Evolutionary conservation across 2,888 invertebrate species (phyloP), one percentile per base, ranked within the genome.

Genomic region (Apamea anceps): DNA sequence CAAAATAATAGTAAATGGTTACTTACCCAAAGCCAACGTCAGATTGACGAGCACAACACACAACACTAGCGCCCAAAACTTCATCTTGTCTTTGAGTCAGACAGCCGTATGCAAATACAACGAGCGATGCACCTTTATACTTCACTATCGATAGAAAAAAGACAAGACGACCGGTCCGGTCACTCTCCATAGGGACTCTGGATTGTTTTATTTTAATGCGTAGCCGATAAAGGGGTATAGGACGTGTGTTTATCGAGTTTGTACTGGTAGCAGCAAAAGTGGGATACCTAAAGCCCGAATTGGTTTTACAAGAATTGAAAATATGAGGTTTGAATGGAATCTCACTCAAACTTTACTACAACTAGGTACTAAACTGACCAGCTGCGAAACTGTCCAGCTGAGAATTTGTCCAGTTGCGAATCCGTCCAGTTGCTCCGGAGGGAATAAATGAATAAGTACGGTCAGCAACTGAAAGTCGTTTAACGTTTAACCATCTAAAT

Each of bases 11-110:
- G 2, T n/a, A 15, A 51, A 18, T 8, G n/a, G 0, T 4, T 32
- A 81, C 89, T 85, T 65, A 88, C 88, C 79, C 15, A 77, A 67
- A 65, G 62, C 57, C 32, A 87, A 45, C 28, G 79, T 72, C 62
- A 89, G 32, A 51, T 79, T 70, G 57, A 77, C 45, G 68, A 80
- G 62, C 63, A 90, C 54, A 66, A 85, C 37, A 67, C 85, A 75
- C 21, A 84, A 67, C 73, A 87, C 73, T 32, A 80, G 12, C n/a
- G 63, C 63, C 83, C 76, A 89, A 62, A 80, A 80, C 77, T 82
- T 88, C 88, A 89, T 89, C 0, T 75, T 85, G 32, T 51, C 72
- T 81, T 32, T 78, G 54, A 25, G 32, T 73, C 63, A 6, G 10
- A 76, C 12, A 51, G 13, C 42, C 12, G 66, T 76, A 80, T 66